Base-by-base conservation (phyloP, 2,113 vertebrate genomes). In the Buteo buteo region DNA sequence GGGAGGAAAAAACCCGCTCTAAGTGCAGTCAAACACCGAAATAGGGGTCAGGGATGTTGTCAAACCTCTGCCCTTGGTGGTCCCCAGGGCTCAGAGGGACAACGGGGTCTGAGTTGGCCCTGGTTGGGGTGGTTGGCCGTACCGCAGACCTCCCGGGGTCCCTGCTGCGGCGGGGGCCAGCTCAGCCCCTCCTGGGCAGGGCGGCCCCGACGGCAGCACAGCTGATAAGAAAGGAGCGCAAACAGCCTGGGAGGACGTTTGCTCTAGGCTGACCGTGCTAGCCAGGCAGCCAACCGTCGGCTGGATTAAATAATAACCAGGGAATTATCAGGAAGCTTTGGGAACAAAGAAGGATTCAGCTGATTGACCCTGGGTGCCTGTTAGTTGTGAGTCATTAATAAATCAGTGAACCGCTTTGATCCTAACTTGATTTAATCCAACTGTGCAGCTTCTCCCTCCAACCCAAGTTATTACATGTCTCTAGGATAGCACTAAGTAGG, bases 381-480 rank as follows among this genome's bases (percentile, higher is more conserved):
- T 22, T 19, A 18, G 26, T 24, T 22, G 9, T 17, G 26, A 38
- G 47, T 16, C 11, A 3, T 59, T 17, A 36, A 15, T n/a, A 52
- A 52, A 57, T 38, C 31, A n/a, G 5, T 50, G 24, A 80, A 45
- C 19, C 3, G 1, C 62, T 38, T 34, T n/a, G 38, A 82, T 28
- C 61, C n/a, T 34, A 54, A 1, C 32, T 49, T 36, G 38, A 44
- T 82, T 83, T 52, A 57, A 73, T 9, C 49, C 71, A 79, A 2
- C 16, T 2, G 32, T 26, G 59, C 64, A 67, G 26, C 31, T 86
- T 82, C 50, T 66, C 26, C 34, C 45, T 71, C 40, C 50, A 47
- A 7, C 13, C 34, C 57, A n/a, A 45, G 12, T 13, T 28, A 11
- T 4, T 22, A 4, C 5, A 0, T 0, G 11, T 49, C n/a, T 61